Conservation (phyloP, 2,113 vertebrate species). For the Sebastes fasciatus region DNA sequence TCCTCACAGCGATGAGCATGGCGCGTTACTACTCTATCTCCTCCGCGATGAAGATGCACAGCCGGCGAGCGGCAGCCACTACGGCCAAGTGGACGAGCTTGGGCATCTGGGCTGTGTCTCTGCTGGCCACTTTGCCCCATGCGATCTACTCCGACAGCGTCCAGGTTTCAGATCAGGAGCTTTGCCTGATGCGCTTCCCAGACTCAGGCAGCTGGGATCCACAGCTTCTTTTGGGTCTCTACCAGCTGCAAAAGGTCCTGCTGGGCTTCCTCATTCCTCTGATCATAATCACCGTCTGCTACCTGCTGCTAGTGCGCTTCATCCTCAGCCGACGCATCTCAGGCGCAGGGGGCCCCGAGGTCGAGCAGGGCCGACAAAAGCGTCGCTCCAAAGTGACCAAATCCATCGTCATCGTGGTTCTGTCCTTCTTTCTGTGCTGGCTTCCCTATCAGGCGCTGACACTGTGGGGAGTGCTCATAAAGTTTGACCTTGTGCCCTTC, state of each 20-base stretch:
- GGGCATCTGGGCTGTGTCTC: conserved; percentile 83
- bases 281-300: conserved; percentile 85
- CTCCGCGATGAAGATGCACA: conserved; percentile 84
- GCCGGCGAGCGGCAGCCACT: conserved; percentile 69
- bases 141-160: conserved; percentile 86
- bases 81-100: conserved; percentile 84
- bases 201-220: conserved; percentile 85
- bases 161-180: conserved; percentile 84
- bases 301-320: conserved; percentile 84
- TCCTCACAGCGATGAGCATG: conserved; percentile 88
- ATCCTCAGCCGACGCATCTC: conserved; percentile 78
- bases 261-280: conserved; percentile 86
- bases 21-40: conserved; percentile 86
- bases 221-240: conserved; percentile 86
- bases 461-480: conserved; percentile 87
- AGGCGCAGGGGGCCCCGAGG: conserved; percentile 64
- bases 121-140: conserved; percentile 85
- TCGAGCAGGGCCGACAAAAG: conserved; percentile 71
- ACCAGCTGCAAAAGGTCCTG: conserved; percentile 88
- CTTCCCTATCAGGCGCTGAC: conserved; percentile 88
- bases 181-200: conserved; percentile 87
- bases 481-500: conserved; percentile 87
- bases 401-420: conserved; percentile 86
- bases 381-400: conserved; percentile 85
- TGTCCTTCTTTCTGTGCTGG: conserved; percentile 90